Evolutionary conservation across 2,888 invertebrate species (phyloP).

Genomic region (Epirrhoe tristata): DNA sequence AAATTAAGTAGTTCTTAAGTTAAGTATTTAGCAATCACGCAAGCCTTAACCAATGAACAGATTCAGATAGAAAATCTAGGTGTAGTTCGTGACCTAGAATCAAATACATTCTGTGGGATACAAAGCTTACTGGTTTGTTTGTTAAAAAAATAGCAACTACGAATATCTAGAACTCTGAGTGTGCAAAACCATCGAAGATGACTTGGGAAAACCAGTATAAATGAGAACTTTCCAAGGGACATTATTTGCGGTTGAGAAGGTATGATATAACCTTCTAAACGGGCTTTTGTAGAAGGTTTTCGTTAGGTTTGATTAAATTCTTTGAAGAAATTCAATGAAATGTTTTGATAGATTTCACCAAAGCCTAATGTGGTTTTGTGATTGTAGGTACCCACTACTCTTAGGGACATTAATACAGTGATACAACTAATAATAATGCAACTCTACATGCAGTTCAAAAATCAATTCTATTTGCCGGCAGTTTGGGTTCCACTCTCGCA

Average conservation of each 20-base stretch:
- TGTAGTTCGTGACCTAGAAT: no score
- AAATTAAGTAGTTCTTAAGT: no score
- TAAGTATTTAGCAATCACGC: no score
- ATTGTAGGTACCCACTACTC: no score
- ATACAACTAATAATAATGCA: no score
- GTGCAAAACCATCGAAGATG: slow-evolving; percentile 9
- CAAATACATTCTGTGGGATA: no score
- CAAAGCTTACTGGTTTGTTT: neutral
- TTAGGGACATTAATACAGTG: no score
- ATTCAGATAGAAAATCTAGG: no score
- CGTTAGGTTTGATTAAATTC: slow-evolving; percentile 24
- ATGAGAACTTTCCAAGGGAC: slow-evolving; percentile 27
- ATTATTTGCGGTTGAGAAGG: slow-evolving; percentile 24
- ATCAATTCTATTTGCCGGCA: no score
- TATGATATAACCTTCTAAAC: slow-evolving; percentile 18
- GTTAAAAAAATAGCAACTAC: neutral
- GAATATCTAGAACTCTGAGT: neutral
- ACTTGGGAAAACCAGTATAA: slow-evolving; percentile 27
- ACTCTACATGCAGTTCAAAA: no score
- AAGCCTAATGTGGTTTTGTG: neutral
- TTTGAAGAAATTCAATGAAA: slow-evolving; percentile 8
- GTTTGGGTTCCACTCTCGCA: no score
- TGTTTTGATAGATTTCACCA: neutral
- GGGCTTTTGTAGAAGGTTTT: slow-evolving; percentile 19
- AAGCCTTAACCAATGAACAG: no score